A percentile compares a stretch with the other conserved stretches of the same genome.
Evolutionary conservation across 2,113 vertebrate species (phyloP).

Genomic region (Antechinus flavipes): DNA sequence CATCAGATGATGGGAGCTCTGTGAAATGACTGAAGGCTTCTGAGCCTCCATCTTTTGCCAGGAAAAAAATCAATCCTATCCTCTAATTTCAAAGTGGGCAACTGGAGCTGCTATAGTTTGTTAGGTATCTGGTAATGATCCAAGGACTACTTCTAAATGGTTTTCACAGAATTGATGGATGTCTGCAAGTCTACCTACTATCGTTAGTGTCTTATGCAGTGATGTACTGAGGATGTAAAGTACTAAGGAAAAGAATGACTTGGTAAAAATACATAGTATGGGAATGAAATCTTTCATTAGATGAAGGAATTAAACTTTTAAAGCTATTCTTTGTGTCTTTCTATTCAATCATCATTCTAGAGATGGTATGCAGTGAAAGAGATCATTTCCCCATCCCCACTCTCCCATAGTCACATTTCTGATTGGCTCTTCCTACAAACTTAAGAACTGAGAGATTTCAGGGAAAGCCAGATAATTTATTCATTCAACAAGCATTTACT

Average conservation of each 20-base stretch:
- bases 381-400: not conserved
- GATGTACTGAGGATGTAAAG: not conserved
- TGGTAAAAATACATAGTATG: not conserved
- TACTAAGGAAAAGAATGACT: not conserved
- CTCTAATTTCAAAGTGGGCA: not conserved
- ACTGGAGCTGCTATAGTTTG: not conserved
- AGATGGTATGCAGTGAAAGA: not conserved
- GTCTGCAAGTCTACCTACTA: not conserved
- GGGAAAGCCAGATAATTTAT: not conserved
- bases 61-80: not conserved
- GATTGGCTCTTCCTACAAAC: not conserved
- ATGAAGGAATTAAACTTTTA: not conserved
- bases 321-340: not conserved
- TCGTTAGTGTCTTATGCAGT: not conserved
- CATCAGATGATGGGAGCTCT: not conserved
- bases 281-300: not conserved
- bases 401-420: not conserved
- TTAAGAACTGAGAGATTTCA: not conserved
- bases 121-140: not conserved
- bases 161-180: not conserved
- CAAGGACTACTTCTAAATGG: not conserved
- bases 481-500: not conserved
- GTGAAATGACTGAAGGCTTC: not conserved
- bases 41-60: not conserved
- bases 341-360: not conserved